Base-by-base conservation (phyloP, 2,888 invertebrate genomes). In the Caenorhabditis sp. region DNA sequence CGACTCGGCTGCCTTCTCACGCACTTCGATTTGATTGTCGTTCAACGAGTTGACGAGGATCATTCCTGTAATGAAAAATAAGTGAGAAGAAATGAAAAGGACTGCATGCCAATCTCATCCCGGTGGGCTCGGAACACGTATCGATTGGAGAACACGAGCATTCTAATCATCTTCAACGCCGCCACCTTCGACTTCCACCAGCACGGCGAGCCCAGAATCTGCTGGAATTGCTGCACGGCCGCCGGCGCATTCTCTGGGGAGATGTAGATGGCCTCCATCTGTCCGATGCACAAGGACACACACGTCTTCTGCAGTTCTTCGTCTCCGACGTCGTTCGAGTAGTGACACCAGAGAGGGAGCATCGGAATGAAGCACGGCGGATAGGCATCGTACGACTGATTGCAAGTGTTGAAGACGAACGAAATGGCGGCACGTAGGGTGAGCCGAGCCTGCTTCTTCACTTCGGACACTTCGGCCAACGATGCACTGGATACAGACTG, bases 1-100 rank as follows among this genome's bases (percentile, higher is more conserved):
- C 11, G 95, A 93, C 86, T 93, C 93, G 0, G 94, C 93, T 2
- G 95, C 94, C 81, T 93, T 92, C 89, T 94, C 93, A 63, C 95
- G 92, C 11, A 96, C 95, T 90, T 92, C 84, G 37, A 89, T 78
- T 15, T 82, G 85, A 6, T 55, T 46, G 46, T 78, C 78, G 26
- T 65, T 62, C 32, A 81, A 56, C 8, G 63, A 43, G 13, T 65
- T 50, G 9, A 76, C 65, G 1, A 76, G 53, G 4, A 76, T 52
- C 45, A 46, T 43, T 30, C 76, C 74, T 74, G 74, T 41, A 74
- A 50, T n/a, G n/a, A 7, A 30, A 26, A 13, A 56, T 39, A 4
- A 32, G 1, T n/a, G 0, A 13, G 8, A 5, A 27, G 17, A 26
- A 20, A 13, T 15, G 2, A 0, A 35, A n/a, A 24, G 2, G 20